Conservation (phyloP, 2,797 vertebrate species). For the Megalops cyprinoides region DNA sequence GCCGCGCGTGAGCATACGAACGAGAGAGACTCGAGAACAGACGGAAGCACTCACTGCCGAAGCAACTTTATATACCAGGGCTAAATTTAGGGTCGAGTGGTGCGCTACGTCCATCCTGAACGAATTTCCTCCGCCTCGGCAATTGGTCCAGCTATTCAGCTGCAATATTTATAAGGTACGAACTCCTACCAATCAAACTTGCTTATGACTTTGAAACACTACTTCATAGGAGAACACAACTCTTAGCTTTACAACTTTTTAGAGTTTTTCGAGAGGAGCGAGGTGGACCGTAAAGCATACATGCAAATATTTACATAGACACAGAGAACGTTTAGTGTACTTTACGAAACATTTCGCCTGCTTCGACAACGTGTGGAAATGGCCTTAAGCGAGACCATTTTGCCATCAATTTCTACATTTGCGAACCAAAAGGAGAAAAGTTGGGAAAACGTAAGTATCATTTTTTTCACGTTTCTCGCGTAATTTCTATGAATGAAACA, state of each 20-base stretch:
- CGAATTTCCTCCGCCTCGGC: constrained; percentile 84
- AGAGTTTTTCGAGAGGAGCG: constrained; percentile 16
- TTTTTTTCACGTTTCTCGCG: background rate
- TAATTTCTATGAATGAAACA: background rate
- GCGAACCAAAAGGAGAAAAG: constrained; percentile 82
- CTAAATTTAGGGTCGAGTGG: constrained; percentile 89
- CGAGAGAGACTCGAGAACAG: constrained; percentile 47
- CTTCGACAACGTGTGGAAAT: constrained; percentile 64
- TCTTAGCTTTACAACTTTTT: constrained; percentile 11
- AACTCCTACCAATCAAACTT: constrained; percentile 52
- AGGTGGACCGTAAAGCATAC: constrained; percentile 39
- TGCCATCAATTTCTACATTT: constrained; percentile 92
- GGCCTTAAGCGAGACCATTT: constrained; percentile 84
- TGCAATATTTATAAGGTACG: constrained; percentile 66
- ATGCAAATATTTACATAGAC: constrained; percentile 31
- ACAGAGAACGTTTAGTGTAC: constrained; percentile 29
- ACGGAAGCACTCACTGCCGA: constrained; percentile 39
- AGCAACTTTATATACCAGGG: constrained; percentile 85
- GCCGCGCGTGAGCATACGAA: constrained; percentile 35
- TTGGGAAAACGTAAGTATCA: constrained; percentile 85
- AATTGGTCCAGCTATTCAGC: constrained; percentile 72
- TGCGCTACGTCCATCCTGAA: constrained; percentile 79
- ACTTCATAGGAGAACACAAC: constrained; percentile 38
- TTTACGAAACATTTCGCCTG: background rate
- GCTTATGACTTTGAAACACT: constrained; percentile 53